Evolutionary conservation across 2,113 vertebrate species (phyloP), one percentile per base, ranked within the genome.

Genomic region (Cyanoliseus patagonus): DNA sequence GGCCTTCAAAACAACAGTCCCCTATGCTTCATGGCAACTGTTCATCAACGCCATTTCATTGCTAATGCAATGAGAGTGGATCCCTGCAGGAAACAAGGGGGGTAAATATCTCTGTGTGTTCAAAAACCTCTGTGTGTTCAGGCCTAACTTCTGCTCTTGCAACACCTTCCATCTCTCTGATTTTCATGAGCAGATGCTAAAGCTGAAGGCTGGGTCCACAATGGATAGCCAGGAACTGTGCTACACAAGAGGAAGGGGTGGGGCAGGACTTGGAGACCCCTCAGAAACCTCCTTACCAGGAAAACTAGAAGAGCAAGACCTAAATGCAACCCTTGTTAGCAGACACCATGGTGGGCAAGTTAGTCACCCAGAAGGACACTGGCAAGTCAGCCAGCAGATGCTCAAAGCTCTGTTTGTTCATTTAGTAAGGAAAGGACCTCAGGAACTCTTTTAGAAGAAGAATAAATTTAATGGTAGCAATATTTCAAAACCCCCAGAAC

Each of bases 401-500:
- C 6, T 52, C 17, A 44, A 0, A 0, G 30, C 53, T 47, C 28
- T 37, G 13, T 28, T 79, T 1, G 1, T n/a, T 57, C 15, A 24
- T 64, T 78, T 47, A 1, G 1, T 68, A 63, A 88, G 78, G 41
- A 41, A 88, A 42, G 20, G 14, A 77, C 3, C 3, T 57, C 23
- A 70, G 16, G 7, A 30, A 5, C n/a, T 53, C 49, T 86, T 86
- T 55, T 20, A 82, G 80, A 91, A 47, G 39, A 51, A 49, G 4
- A 52, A 62, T 27, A 67, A 10, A 66, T 80, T 52, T 64, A 46
- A 27, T n/a, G 13, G 14, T 55, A 77, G 49, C n/a, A 42, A 35
- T 41, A 15, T 42, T 59, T 77, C 7, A 76, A 47, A 10, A 1
- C 6, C 63, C 3, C 9, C 37, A 79, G 72, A 87, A 61, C 22